A percentile compares a stretch with the other conserved stretches of the same genome.
phyloP scores from a whole-genome alignment of 2,113 vertebrate genomes.

The Varanus salvator region DNA sequence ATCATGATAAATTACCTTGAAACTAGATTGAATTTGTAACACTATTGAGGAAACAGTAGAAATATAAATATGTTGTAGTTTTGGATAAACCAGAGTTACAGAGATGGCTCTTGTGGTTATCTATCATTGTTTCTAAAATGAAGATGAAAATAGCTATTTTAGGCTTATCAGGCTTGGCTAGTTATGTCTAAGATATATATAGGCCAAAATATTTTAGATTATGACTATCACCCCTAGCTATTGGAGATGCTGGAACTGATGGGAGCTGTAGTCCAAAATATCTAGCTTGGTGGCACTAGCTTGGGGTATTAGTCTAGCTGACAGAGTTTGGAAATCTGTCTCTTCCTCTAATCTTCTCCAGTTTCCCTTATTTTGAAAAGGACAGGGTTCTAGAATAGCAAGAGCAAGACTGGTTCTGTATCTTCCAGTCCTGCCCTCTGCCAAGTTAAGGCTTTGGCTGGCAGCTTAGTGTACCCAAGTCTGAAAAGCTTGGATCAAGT shows the following conservation, averaged over 20 bases:
- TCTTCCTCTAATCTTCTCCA: not conserved
- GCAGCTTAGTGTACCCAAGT: not conserved
- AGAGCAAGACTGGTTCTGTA: not conserved
- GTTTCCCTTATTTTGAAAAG: not conserved
- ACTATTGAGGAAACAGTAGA: constrained; percentile 5
- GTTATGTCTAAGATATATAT: too few relatives aligned
- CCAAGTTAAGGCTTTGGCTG: not conserved
- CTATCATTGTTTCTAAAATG: not conserved
- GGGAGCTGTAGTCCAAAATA: too few relatives aligned
- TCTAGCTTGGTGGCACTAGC: too few relatives aligned
- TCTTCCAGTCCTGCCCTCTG: not conserved
- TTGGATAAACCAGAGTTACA: not conserved
- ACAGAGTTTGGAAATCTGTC: not conserved
- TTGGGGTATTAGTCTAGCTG: not conserved
- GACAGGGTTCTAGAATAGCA: not conserved
- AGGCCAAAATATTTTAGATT: too few relatives aligned
- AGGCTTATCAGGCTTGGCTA: not conserved
- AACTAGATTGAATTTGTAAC: not conserved
- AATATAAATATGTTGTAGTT: not conserved
- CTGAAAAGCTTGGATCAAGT: not conserved
- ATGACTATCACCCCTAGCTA: too few relatives aligned
- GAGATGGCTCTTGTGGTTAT: not conserved
- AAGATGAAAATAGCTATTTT: not conserved
- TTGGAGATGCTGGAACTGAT: too few relatives aligned
- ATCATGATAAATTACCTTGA: not conserved